Evolutionary conservation across 1,140 invertebrate genomes (phyloP).

Genomic region (Holcopasites calliopsidis): DNA sequence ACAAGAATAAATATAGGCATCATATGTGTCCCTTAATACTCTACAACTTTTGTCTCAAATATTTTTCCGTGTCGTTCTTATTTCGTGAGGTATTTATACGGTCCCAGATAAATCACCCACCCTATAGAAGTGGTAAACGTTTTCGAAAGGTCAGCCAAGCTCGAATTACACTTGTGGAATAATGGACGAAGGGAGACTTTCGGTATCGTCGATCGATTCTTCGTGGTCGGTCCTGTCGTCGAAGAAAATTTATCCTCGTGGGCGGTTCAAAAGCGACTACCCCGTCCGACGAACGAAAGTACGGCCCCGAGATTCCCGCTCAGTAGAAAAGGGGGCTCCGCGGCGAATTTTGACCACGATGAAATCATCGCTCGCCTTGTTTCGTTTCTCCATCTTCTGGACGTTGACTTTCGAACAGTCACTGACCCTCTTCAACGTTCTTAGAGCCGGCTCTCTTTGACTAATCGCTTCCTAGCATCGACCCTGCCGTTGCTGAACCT

Average conservation of each 20-base stretch:
- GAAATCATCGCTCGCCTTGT: conserved; percentile 55
- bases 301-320: conserved; percentile 51
- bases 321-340: conserved; percentile 5
- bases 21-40: no score
- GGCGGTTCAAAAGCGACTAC: conserved; percentile 33
- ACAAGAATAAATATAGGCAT: no score
- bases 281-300: conserved; percentile 51
- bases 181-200: conserved; percentile 14
- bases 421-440: conserved; percentile 52
- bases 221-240: conserved; percentile 37
- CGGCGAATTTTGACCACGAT: conserved; percentile 53
- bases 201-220: conserved; percentile 8
- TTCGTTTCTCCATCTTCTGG: conserved; percentile 22
- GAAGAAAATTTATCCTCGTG: conserved; percentile 55
- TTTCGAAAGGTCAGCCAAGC: conserved; percentile 14
- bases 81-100: no score
- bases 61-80: no score
- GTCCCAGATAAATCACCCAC: no score
- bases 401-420: conserved; percentile 49
- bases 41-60: no score
- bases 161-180: neutral
- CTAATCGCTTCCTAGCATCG: conserved; percentile 27
- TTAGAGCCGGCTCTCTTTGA: conserved; percentile 47
- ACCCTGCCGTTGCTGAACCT: neutral
- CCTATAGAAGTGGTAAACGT: no score